Conservation (phyloP, 2,888 invertebrate species). For the Brachypalpus laphriformis region DNA sequence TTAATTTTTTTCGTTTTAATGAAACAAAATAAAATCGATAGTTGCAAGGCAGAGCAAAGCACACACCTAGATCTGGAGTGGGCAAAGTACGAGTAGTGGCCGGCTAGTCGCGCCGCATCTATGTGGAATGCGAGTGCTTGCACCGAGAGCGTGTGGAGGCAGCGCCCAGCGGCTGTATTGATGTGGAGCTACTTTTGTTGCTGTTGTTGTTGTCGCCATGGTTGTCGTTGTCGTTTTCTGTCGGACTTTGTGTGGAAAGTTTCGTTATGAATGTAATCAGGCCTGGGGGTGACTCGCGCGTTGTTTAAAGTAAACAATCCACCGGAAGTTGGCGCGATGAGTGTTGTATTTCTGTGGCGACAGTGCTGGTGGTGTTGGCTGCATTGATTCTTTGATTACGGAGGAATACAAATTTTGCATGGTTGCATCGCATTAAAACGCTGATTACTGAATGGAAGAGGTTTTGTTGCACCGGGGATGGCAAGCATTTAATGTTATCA, state of each 20-base stretch:
- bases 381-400: slow-evolving; percentile 43
- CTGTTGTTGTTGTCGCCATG: slow-evolving; percentile 4
- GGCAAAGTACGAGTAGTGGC: slow-evolving; percentile 12
- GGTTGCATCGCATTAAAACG: background rate
- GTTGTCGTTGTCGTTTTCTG: slow-evolving; percentile 35
- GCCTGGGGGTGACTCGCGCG: slow-evolving; percentile 66
- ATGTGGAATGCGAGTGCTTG: slow-evolving; percentile 64
- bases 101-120: slow-evolving; percentile 57
- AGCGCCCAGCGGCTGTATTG: slow-evolving; percentile 57
- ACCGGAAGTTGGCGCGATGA: slow-evolving; percentile 72
- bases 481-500: too few species aligned
- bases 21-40: slow-evolving; percentile 67
- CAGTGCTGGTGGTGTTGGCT: slow-evolving; percentile 1
- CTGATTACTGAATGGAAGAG: background rate
- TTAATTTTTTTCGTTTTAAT: slow-evolving; percentile 18
- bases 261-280: slow-evolving; percentile 72
- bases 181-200: slow-evolving; percentile 19
- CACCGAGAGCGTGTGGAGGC: slow-evolving; percentile 42
- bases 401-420: slow-evolving; percentile 15
- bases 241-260: slow-evolving; percentile 72
- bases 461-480: background rate
- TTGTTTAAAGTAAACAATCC: slow-evolving; percentile 70
- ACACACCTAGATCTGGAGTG: slow-evolving; percentile 38
- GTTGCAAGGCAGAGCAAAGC: slow-evolving; percentile 13
- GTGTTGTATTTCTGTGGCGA: slow-evolving; percentile 61